These are phyloP conservation scores for Volucella bombylans DNA, from an alignment of 2,888 invertebrate species.

Conservation along the genomic window DNA sequence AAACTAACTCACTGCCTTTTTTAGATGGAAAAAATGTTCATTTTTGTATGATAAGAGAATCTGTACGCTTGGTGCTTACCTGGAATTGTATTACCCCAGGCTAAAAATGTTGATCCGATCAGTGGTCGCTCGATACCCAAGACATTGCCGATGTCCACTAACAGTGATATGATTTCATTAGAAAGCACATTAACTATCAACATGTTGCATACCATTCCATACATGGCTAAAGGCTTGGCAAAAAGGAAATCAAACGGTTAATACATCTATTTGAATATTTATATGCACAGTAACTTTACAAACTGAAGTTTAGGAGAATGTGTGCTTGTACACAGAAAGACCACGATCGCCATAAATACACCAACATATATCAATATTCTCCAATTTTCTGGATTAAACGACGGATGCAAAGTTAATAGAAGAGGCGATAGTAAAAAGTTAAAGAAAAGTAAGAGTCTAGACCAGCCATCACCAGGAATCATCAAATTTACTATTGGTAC, in stretches of 20 bases:
- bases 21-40: neutral
- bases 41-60: neutral
- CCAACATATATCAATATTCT: neutral
- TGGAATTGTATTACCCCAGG: slow-evolving; percentile 51
- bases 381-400: neutral
- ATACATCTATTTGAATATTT: neutral
- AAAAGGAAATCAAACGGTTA: neutral
- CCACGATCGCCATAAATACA: neutral
- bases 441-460: slow-evolving; percentile 37
- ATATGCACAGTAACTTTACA: slow-evolving; percentile 7
- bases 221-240: slow-evolving; percentile 26
- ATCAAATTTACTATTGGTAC: slow-evolving; percentile 44
- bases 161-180: slow-evolving; percentile 34
- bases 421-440: slow-evolving; percentile 47
- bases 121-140: slow-evolving; percentile 44
- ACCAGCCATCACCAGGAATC: slow-evolving; percentile 57
- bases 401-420: slow-evolving; percentile 3
- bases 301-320: slow-evolving; percentile 18
- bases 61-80: slow-evolving; percentile 15
- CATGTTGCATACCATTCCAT: slow-evolving; percentile 34
- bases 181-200: slow-evolving; percentile 22
- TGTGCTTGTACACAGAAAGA: slow-evolving; percentile 19
- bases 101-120: slow-evolving; percentile 40
- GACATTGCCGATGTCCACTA: slow-evolving; percentile 43
- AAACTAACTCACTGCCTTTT: no score